phyloP scores from a whole-genome alignment of 2,113 vertebrate species.

The Pomatorhinus ruficollis region DNA sequence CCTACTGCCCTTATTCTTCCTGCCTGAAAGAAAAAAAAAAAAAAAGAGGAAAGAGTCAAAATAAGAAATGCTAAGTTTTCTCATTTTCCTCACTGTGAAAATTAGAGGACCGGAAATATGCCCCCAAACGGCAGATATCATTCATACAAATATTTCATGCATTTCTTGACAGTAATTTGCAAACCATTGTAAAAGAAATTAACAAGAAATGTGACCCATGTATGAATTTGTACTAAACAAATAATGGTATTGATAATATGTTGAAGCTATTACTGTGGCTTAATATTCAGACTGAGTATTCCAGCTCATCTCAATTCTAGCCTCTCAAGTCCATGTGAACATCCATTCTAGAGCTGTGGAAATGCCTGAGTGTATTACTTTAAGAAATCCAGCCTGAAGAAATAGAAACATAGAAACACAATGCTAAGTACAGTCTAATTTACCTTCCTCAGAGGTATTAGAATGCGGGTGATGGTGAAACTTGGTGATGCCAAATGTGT shows the following conservation, averaged over 20 bases:
- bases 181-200: not conserved
- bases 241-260: not conserved
- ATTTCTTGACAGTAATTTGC: conserved; percentile 18
- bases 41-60: not conserved
- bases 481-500: not conserved
- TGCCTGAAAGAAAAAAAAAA: conserved; percentile 76
- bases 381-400: not conserved
- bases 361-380: not conserved
- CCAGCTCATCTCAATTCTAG: not conserved
- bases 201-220: not conserved
- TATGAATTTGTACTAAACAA: not conserved
- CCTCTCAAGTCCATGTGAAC: not conserved
- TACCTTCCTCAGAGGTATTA: not conserved
- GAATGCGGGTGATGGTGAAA: not conserved
- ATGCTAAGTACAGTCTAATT: not conserved
- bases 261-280: not conserved
- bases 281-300: not conserved
- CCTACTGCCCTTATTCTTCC: conserved; percentile 94
- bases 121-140: not conserved
- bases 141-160: not conserved
- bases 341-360: not conserved
- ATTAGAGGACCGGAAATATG: not conserved
- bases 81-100: not conserved
- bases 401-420: not conserved
- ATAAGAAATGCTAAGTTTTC: conserved; percentile 68